These are phyloP conservation scores for Ptilorrhoa leucosticta DNA, from an alignment of 2,113 vertebrate genomes.

Conservation along the genomic window DNA sequence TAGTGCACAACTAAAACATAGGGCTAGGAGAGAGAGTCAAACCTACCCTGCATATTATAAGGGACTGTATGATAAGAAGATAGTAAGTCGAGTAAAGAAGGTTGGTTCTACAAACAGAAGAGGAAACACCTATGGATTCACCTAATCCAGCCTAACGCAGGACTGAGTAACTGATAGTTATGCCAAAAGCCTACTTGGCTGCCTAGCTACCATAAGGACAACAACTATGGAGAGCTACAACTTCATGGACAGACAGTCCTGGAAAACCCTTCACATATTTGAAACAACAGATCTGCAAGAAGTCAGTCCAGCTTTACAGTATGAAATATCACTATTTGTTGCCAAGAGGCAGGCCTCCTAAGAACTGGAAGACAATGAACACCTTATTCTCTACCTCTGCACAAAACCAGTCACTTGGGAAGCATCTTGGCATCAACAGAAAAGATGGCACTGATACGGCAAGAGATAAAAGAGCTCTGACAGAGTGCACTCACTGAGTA, in stretches of 20 bases:
- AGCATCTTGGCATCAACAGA: neutral
- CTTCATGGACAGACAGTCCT: neutral
- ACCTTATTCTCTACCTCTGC: neutral
- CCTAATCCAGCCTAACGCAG: neutral
- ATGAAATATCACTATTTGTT: neutral
- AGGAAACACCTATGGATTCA: neutral
- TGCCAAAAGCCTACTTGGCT: neutral
- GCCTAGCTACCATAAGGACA: neutral
- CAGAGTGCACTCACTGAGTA: neutral
- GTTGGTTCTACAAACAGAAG: neutral
- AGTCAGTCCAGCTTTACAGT: neutral
- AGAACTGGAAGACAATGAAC: neutral
- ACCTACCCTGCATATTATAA: neutral
- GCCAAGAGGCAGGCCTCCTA: neutral
- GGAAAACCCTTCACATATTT: neutral
- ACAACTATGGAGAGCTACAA: neutral
- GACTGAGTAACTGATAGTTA: neutral
- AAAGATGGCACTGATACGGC: neutral
- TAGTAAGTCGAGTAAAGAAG: neutral
- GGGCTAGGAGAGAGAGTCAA: neutral
- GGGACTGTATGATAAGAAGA: neutral
- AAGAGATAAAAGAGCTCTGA: neutral
- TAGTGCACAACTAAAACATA: rapidly evolving
- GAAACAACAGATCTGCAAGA: neutral
- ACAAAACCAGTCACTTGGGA: neutral